Conservation (phyloP, 2,888 invertebrate species). For the Nemotelus nigrinus region DNA sequence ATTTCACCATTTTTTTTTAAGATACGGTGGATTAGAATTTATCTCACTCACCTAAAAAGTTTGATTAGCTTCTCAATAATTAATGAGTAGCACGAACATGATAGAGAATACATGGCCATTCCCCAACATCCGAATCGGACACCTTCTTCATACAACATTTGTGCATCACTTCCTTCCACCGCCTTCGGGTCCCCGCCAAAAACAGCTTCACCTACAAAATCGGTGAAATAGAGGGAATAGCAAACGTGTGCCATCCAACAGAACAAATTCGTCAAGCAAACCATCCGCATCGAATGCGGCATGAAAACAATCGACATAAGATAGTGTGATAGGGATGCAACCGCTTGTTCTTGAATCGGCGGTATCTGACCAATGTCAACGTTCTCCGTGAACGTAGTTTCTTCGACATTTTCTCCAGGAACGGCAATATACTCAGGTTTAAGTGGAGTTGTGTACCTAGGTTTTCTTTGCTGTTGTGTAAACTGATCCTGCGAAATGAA, state of each 20-base stretch:
- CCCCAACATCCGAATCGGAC: slow-evolving; percentile 96
- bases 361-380: slow-evolving; percentile 47
- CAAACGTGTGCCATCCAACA: slow-evolving; percentile 99
- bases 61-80: slow-evolving; percentile 87
- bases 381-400: slow-evolving; percentile 53
- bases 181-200: slow-evolving; percentile 70
- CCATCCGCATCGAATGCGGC: slow-evolving; percentile 85
- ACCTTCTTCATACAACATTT: slow-evolving; percentile 85
- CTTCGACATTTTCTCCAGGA: slow-evolving; percentile 53
- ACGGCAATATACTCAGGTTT: slow-evolving; percentile 52
- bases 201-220: slow-evolving; percentile 74
- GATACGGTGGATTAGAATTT: background rate
- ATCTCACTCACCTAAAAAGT: slow-evolving; percentile 71
- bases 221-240: slow-evolving; percentile 95
- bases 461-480: slow-evolving; percentile 33
- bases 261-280: slow-evolving; percentile 93
- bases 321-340: slow-evolving; percentile 77
- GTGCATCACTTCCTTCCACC: slow-evolving; percentile 71
- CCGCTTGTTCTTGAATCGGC: slow-evolving; percentile 59
- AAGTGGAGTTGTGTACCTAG: slow-evolving; percentile 42
- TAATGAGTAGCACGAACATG: slow-evolving; percentile 92
- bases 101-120: slow-evolving; percentile 95
- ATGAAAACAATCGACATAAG: slow-evolving; percentile 90
- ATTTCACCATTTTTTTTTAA: background rate
- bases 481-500: background rate